A percentile compares a stretch with the other conserved stretches of the same genome.
Evolutionary conservation across 2,113 vertebrate species (phyloP).

Genomic region (Podilymbus podiceps): DNA sequence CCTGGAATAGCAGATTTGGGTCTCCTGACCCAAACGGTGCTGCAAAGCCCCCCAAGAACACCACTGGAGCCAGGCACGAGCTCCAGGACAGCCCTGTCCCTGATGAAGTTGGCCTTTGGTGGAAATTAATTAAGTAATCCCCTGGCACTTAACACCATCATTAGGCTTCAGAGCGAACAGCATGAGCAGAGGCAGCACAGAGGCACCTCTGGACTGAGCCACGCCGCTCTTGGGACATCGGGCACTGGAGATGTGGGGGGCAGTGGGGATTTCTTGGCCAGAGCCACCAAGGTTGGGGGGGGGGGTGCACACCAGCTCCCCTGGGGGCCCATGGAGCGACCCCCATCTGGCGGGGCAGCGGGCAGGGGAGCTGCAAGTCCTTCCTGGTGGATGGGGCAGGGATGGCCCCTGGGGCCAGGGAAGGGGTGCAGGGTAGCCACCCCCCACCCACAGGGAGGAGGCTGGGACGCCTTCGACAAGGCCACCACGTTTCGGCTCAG

Average conservation of each 20-base stretch:
- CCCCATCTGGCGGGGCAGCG: too few relatives aligned
- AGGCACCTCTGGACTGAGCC: neutral
- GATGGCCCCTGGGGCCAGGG: neutral
- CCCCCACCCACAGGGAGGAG: neutral
- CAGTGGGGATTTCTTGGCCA: fast-evolving
- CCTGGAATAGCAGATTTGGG: fast-evolving
- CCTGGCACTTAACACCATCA: neutral
- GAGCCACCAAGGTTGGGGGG: too few relatives aligned
- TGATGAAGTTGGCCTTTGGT: fast-evolving
- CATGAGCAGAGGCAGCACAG: neutral
- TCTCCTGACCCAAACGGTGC: neutral
- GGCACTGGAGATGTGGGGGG: neutral
- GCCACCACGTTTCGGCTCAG: neutral
- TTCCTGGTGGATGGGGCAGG: neutral
- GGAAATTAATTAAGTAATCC: neutral
- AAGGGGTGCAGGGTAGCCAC: neutral
- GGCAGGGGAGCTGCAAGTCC: too few relatives aligned
- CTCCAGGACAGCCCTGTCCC: neutral
- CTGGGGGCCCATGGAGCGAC: neutral
- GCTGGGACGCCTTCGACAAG: fast-evolving
- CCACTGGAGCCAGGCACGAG: fast-evolving
- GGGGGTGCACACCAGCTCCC: neutral
- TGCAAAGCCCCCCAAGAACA: neutral
- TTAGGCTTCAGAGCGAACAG: neutral
- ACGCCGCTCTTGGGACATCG: fast-evolving